Evolutionary conservation across 2,888 invertebrate genomes (phyloP), one percentile per base, ranked within the genome.

Genomic region (Nephrotoma guestfalica): DNA sequence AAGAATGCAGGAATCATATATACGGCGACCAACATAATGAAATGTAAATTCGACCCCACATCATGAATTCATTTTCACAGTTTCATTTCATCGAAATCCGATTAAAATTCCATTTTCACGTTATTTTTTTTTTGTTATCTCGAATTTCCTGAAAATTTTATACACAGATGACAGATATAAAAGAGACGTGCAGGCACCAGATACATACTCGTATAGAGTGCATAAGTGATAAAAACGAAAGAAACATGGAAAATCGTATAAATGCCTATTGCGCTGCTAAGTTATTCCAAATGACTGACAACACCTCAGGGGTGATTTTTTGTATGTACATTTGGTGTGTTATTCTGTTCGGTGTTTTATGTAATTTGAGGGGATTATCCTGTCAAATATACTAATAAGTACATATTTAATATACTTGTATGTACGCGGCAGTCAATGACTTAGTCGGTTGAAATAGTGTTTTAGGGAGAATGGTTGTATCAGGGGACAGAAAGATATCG

Each of bases 221-320:
- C 13, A 11, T 13, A 47, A 47, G 47, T 47, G 47, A 47, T 13
- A 47, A 47, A 13, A 47, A 51, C 51, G n/a, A n/a, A 18, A 57
- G 15, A 57, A 18, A 43, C 7, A 15, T 0, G 15, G 15, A 15
- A 51, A 51, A 6, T 51, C 30, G 15, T 51, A 30, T 30, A 30
- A 71, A 30, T 71, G 51, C 51, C 15, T 15, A 71, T 9, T 71
- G 30, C 30, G 30, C 30, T 30, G 30, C 30, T 71, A 7, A 71
- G 71, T 85, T 85, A 42, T 85, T 85, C 85, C 85, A 43, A 85
- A 85, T 85, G 85, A 85, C 85, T 85, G 85, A 43, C 43, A 85
- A 85, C 85, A 85, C 85, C 85, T 85, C 43, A 18, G 85, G 85
- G 85, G 85, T 85, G 85, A 42, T 30, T 71, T 30, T 71, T 9